Evolutionary conservation across 2,888 invertebrate genomes (phyloP).

Genomic region (Sycophila texana): DNA sequence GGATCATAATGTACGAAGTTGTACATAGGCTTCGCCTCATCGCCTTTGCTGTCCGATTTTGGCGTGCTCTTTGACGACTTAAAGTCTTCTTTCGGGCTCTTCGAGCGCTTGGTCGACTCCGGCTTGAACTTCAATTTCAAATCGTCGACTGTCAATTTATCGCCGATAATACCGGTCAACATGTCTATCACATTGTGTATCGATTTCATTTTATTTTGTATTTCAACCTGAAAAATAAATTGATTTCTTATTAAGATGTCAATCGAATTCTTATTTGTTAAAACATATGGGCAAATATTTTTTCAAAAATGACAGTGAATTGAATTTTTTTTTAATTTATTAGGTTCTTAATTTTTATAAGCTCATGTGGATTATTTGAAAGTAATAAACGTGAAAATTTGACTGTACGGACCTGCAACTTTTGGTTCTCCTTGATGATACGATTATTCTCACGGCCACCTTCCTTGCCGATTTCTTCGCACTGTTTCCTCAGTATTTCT

Average conservation of each 20-base stretch:
- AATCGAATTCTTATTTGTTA: neutral
- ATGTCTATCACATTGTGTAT: conserved; percentile 92
- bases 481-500: conserved; percentile 86
- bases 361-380: neutral
- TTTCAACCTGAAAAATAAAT: conserved; percentile 80
- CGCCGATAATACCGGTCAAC: conserved; percentile 90
- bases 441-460: conserved; percentile 86
- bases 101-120: conserved; percentile 67
- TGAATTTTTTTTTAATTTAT: neutral
- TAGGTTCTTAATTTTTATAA: neutral
- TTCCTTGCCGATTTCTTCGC: conserved; percentile 85
- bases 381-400: conserved; percentile 6
- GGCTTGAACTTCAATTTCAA: conserved; percentile 70
- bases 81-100: conserved; percentile 70
- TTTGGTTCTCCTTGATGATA: conserved; percentile 89
- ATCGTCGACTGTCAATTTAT: conserved; percentile 78
- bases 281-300: conserved; percentile 11
- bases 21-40: conserved; percentile 77
- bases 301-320: neutral
- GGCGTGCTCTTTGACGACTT: conserved; percentile 61
- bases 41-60: conserved; percentile 65
- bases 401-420: conserved; percentile 83
- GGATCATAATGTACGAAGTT: conserved; percentile 93
- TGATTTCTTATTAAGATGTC: neutral
- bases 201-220: conserved; percentile 87